Base-by-base conservation (phyloP, 2,888 invertebrate genomes). In the Lagria hirta region DNA sequence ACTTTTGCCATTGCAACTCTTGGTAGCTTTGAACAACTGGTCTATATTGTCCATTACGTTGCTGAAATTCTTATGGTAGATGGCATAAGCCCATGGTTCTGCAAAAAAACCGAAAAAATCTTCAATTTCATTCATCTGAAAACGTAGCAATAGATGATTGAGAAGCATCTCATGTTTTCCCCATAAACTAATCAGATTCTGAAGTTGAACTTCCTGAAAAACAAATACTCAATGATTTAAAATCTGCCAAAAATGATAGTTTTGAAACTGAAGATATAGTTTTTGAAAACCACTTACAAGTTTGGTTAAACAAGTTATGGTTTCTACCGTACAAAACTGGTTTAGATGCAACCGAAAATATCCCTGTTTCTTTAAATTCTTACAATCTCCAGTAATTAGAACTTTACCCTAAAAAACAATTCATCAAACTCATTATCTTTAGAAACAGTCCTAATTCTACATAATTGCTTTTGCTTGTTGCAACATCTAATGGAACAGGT, bases 81-180 rank as follows among this genome's bases (percentile, higher is more conserved):
- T 54, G 0, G 80, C 79, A 15, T 76, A 74, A 43, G 79, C 74
- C 84, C 85, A 84, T 1, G 83, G 78, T 53, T 82, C 77, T 4
- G 73, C 73, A 69, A 87, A 86, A 69, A 76, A 85, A 3, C 77
- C 74, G 62, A 73, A 84, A 3, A 86, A 74, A 62, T 89, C 86
- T 0, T 73, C 68, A 18, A 89, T 81, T 43, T 79, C 66, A 1
- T 77, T 71, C 66, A 78, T 71, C 71, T 79, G 71, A 64, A 76
- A 85, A 40, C 84, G 75, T 10, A 71, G 62, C 30, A 79, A 70
- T 20, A 89, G 58, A 58, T 84, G 82, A 67, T 88, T 84, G 45
- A 88, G 74, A 56, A 83, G 70, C 12, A 77, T 75, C 57, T 88
- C 86, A 63, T 89, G 88, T 52, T 83, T 80, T 0, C 87, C 88